Percentiles rank a stretch among this genome's conserved stretches.
These are phyloP conservation scores for Agrochola macilenta DNA, from an alignment of 2,888 invertebrate species.

Conservation along the genomic window DNA sequence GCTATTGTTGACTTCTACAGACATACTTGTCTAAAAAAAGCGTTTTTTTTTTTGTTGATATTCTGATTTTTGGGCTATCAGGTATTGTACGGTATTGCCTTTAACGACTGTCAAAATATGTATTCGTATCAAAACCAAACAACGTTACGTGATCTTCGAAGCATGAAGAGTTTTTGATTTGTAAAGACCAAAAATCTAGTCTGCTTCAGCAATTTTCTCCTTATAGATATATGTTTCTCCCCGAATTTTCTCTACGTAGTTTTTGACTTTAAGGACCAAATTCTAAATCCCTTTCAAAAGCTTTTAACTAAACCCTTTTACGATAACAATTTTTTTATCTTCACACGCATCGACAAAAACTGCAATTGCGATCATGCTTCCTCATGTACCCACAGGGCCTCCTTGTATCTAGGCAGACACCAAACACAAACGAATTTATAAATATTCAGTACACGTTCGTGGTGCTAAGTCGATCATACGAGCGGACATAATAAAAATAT, in stretches of 20 bases:
- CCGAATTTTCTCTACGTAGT: not conserved
- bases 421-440: constrained; percentile 48
- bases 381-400: constrained; percentile 45
- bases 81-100: not conserved
- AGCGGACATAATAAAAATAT: constrained; percentile 37
- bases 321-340: not conserved
- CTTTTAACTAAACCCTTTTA: not conserved
- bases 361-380: constrained; percentile 5
- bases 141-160: not conserved
- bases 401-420: constrained; percentile 20
- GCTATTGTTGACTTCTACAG: not conserved
- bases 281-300: not conserved
- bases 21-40: not conserved
- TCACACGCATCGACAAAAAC: not conserved
- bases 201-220: not conserved
- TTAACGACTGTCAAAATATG: not conserved
- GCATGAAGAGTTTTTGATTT: not conserved
- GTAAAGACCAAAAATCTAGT: not conserved
- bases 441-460: constrained; percentile 56
- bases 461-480: constrained; percentile 43
- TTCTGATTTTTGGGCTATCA: too few species aligned
- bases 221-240: not conserved
- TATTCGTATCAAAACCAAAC: constrained; percentile 2
- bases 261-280: not conserved
- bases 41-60: not conserved